A percentile compares a stretch with the other conserved stretches of the same genome.
Conservation (phyloP, 2,797 vertebrate species). For the Cirrhinus mrigala region DNA sequence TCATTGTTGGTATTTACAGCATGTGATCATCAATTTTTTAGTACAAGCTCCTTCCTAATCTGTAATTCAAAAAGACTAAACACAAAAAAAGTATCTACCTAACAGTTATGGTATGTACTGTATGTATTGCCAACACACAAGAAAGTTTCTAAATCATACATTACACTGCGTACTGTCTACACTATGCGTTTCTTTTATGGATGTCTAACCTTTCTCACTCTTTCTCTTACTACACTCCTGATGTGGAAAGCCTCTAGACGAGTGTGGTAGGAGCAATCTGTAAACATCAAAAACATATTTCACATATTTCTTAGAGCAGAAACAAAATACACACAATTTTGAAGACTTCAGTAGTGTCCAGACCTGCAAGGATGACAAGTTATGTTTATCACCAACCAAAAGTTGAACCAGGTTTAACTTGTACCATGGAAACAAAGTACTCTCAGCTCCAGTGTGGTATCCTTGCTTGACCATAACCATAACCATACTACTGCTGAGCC, state of each 20-base stretch:
- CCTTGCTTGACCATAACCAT: neutral
- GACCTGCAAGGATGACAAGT: constrained; percentile 1
- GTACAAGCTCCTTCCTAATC: constrained; percentile 2
- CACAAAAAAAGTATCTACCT: constrained; percentile 6
- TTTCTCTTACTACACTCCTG: constrained; percentile 37
- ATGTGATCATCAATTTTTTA: constrained; percentile 16
- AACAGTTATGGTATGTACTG: neutral
- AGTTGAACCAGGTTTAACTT: neutral
- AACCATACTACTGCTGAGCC: too few species aligned
- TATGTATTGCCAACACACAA: neutral
- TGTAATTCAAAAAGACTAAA: constrained; percentile 44
- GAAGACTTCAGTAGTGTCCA: constrained; percentile 16
- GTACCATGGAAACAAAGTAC: too few species aligned
- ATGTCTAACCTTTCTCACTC: constrained; percentile 39
- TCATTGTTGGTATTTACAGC: constrained; percentile 32
- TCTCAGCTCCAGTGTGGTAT: neutral
- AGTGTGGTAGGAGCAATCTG: constrained; percentile 38
- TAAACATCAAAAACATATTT: constrained; percentile 36
- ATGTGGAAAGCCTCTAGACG: constrained; percentile 29
- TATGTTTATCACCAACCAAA: constrained; percentile 15
- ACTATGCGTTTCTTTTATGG: neutral
- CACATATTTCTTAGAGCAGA: constrained; percentile 23
- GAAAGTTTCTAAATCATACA: constrained; percentile 12
- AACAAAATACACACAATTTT: neutral
- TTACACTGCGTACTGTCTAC: constrained; percentile 20